Base-by-base conservation (phyloP, 2,113 vertebrate species). In the Tragulus kanchil region DNA sequence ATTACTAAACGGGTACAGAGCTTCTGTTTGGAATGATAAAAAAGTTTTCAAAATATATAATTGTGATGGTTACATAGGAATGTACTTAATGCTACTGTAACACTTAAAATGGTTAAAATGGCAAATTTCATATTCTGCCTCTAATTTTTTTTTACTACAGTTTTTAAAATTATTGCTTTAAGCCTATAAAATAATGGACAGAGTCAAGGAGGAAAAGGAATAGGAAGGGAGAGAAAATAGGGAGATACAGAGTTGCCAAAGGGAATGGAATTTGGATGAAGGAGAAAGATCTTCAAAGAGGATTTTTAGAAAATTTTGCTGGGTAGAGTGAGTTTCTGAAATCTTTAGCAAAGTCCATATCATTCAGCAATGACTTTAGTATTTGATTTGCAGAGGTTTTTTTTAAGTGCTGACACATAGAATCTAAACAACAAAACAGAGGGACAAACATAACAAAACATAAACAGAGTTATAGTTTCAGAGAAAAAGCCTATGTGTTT, bases 101-200 rank as follows among this genome's bases (percentile, higher is more conserved):
- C n/a, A 92, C 14, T 71, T 71, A 71, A 92, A 81, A 85, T 83
- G 67, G 36, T 59, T 85, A 69, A 96, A 82, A 85, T 54, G 58
- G 36, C 50, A 91, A 90, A 56, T 86, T 73, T 73, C 56, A 81
- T 59, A 54, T 85, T n/a, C 78, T 3, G 59, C 25, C 48, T 64
- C 48, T 58, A 23, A 36, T 36, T 36, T 36, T 50, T 23, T 84
- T 52, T 77, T 45, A 42, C 50, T 56, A 19, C 36, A 56, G 28
- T 65, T 93, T 64, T 23, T 31, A 5, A 93, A 56, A 28, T 54
- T 79, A 19, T 36, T 95, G 23, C 77, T 87, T 87, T 84, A 93
- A 77, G 31, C 56, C 50, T 91, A 42, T 91, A 84, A 95, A 88
- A 73, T 75, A 79, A 87, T 42, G 50, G 64, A 42, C 50, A 95